These are phyloP conservation scores for Aphelocoma coerulescens DNA, from an alignment of 2,113 vertebrate species.

Conservation along the genomic window DNA sequence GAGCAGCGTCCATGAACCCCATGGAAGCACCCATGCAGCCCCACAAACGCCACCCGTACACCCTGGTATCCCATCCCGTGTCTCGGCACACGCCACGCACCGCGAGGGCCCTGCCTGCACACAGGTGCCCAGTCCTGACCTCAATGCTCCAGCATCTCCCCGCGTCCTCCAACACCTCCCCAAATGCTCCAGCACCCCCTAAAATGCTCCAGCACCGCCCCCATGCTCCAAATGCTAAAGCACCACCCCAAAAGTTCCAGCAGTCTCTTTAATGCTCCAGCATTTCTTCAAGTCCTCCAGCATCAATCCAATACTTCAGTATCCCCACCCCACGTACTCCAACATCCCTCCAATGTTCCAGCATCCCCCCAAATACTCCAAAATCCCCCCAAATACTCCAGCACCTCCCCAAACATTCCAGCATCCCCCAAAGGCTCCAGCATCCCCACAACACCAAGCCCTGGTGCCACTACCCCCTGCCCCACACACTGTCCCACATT, in stretches of 20 bases:
- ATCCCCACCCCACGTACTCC: not conserved
- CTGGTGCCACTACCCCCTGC: rapidly evolving
- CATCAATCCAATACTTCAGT: not conserved
- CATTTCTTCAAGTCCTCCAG: not conserved
- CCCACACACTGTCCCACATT: rapidly evolving
- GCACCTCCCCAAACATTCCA: not conserved
- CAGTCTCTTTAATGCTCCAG: not conserved
- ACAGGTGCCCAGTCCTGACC: rapidly evolving
- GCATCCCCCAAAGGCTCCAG: not conserved
- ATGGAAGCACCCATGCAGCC: rapidly evolving
- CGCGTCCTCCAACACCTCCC: not conserved
- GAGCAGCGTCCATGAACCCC: not conserved
- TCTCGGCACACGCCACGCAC: rapidly evolving
- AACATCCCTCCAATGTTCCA: not conserved
- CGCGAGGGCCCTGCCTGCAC: rapidly evolving
- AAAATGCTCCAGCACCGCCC: not conserved
- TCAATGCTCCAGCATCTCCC: not conserved
- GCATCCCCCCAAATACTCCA: not conserved
- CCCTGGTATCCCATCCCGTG: rapidly evolving
- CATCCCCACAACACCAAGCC: not conserved
- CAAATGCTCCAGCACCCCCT: not conserved
- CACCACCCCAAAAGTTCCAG: not conserved
- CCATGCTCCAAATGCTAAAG: not conserved
- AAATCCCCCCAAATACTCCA: not conserved
- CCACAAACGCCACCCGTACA: rapidly evolving